Conservation (phyloP, 2,113 vertebrate genomes). For the Pedetes capensis region DNA sequence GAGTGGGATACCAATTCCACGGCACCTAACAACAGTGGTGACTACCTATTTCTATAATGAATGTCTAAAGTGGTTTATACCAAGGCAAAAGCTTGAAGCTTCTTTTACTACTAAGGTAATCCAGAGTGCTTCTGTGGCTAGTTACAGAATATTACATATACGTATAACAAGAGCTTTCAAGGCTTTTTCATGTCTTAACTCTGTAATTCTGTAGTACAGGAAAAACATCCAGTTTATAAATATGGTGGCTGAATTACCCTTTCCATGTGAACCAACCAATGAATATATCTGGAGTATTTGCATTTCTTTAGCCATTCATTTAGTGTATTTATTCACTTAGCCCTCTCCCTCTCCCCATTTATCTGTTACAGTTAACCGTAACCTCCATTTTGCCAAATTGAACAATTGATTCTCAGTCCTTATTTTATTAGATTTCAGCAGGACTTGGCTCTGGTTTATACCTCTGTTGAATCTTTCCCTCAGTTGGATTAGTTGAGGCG, state of each 20-base stretch:
- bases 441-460: not conserved
- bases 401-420: not conserved
- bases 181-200: not conserved
- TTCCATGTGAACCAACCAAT: not conserved
- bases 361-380: not conserved
- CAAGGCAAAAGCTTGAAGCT: not conserved
- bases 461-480: not conserved
- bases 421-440: not conserved
- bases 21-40: too few species aligned
- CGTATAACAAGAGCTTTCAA: not conserved
- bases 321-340: not conserved
- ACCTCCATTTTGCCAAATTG: not conserved
- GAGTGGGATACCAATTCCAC: too few species aligned
- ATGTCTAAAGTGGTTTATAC: not conserved
- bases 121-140: too few species aligned
- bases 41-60: not conserved
- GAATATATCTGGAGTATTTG: not conserved
- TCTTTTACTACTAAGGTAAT: not conserved
- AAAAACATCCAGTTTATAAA: not conserved
- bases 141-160: not conserved
- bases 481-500: not conserved
- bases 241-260: not conserved
- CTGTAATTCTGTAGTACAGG: not conserved
- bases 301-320: not conserved
- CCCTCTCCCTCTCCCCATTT: too few species aligned